Percentiles rank a stretch among this genome's conserved stretches.
phyloP scores from a whole-genome alignment of 2,797 vertebrate species.

The Iguana delicatissima region DNA sequence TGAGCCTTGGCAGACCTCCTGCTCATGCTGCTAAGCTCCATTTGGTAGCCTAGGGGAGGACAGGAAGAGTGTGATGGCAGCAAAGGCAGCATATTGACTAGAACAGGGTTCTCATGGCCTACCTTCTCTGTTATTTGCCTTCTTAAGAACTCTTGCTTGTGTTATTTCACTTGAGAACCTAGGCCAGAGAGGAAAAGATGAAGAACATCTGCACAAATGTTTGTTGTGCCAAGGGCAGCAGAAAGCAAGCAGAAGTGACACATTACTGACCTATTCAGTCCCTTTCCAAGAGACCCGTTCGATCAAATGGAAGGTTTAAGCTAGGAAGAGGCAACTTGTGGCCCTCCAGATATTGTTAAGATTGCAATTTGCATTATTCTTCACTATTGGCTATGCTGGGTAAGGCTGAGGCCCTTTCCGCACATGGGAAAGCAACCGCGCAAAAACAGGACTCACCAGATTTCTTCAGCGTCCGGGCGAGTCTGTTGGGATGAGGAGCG shows the following conservation, averaged over 20 bases:
- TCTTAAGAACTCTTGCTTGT: background rate
- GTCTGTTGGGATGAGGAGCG: too few species aligned
- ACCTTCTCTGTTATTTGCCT: background rate
- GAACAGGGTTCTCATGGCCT: background rate
- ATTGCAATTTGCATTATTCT: background rate
- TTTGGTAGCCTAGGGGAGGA: background rate
- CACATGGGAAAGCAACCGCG: too few species aligned
- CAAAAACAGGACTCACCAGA: too few species aligned
- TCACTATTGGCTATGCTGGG: background rate
- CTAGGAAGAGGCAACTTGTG: background rate
- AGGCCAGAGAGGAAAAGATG: background rate
- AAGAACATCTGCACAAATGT: too few species aligned
- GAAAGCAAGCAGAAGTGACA: background rate
- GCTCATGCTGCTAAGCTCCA: background rate
- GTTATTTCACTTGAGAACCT: background rate
- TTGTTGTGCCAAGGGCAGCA: background rate
- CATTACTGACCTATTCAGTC: background rate
- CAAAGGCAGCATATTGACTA: background rate
- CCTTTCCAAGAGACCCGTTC: background rate
- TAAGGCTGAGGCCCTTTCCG: too few species aligned
- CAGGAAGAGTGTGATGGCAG: background rate
- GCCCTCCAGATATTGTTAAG: background rate
- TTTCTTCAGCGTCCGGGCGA: too few species aligned
- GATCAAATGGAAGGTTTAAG: background rate
- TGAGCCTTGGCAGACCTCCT: background rate